Evolutionary conservation across 2,797 vertebrate species (phyloP).

Genomic region (Tachyglossus aculeatus): DNA sequence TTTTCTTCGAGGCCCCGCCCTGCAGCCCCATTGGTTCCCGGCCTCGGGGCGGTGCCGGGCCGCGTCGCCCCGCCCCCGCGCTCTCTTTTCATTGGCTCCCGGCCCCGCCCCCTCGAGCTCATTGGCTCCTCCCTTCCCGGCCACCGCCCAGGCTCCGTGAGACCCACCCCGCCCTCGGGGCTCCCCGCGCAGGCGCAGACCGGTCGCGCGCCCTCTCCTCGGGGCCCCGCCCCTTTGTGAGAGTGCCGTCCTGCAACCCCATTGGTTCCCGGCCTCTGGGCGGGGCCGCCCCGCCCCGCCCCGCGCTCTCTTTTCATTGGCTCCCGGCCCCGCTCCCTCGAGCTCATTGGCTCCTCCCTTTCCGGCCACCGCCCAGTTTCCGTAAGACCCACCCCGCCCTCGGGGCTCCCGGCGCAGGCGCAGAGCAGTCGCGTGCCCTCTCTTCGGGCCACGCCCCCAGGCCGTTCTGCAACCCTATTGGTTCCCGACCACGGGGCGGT

Average conservation of each 20-base stretch:
- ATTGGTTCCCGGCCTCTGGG: background rate
- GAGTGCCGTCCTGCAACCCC: background rate
- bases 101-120: background rate
- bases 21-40: background rate
- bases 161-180: conserved; percentile 21
- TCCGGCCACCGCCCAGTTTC: conserved; percentile 48
- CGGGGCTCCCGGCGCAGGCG: background rate
- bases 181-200: background rate
- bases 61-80: background rate
- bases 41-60: background rate
- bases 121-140: too few relatives aligned
- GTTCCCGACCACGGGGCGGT: background rate
- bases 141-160: conserved; percentile 59
- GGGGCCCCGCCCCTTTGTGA: background rate
- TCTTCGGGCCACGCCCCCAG: background rate
- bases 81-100: background rate
- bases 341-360: too few relatives aligned
- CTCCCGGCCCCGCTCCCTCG: background rate
- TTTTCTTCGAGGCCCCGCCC: background rate
- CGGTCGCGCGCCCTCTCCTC: background rate
- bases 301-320: background rate
- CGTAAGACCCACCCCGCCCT: conserved; percentile 52
- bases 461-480: background rate
- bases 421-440: background rate
- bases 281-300: background rate